Evolutionary conservation across 2,113 vertebrate species (phyloP), one percentile per base, ranked within the genome.

Genomic region (Tetrao urogallus): DNA sequence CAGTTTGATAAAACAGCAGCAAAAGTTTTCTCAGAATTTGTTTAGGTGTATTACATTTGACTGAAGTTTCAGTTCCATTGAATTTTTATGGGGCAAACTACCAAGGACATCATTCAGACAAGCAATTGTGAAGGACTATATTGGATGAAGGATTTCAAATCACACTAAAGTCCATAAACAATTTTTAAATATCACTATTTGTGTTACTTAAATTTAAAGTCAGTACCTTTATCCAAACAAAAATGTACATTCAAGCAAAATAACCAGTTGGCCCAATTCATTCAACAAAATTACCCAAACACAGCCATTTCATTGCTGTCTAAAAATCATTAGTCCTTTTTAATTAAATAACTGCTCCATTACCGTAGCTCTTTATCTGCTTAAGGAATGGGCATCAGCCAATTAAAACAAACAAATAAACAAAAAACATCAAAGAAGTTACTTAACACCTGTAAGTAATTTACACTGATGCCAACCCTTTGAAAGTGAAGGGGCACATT

Each of bases 381-480:
- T 52, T 50, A 71, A 95, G 72, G 91, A 95, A 96, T 93, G 78
- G 85, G 78, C 95, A 87, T 80, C 91, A 94, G 84, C 47, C 89
- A 96, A 92, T 96, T 32, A 93, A 92, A 89, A 88, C 94, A 63
- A 36, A 24, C 25, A 61, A 36, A 24, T 16, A 61, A 93, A 84
- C 85, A 85, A 94, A 73, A 20, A 89, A 21, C 71, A 94, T 96
- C 95, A 96, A 96, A 96, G 91, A 85, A n/a, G 78, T 88, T 95
- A 93, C 60, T 96, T 96, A 92, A 71, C 89, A 96, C 92, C 89
- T 96, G 91, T 92, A 94, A 94, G 94, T 89, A 93, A 96, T 95
- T 95, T 93, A 92, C 56, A 19, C 79, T 74, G 56, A 96, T 89
- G 87, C 94, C 95, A 96, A 72, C 15, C 24, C 87, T 95, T 96